phyloP scores from a whole-genome alignment of 2,888 invertebrate species.

The Dioctria rufipes region DNA sequence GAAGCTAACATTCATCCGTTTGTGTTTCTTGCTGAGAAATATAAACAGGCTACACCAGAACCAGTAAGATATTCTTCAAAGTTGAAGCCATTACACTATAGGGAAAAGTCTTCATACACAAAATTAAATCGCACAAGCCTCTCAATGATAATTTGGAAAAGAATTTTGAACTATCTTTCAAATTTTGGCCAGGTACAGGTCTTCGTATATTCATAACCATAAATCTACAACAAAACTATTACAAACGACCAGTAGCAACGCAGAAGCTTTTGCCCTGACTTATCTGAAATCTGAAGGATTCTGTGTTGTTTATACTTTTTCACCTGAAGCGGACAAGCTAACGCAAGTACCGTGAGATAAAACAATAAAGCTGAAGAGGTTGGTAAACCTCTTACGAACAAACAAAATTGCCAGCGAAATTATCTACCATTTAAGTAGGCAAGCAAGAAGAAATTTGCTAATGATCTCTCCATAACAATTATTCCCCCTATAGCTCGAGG shows the following conservation, averaged over 20 bases:
- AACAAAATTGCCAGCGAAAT: conserved; percentile 65
- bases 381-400: conserved; percentile 55
- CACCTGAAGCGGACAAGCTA: conserved; percentile 61
- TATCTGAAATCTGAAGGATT: conserved; percentile 65
- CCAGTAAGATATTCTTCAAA: no score
- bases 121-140: conserved; percentile 6
- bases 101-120: conserved; percentile 22
- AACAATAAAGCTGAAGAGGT: conserved; percentile 60
- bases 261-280: conserved; percentile 66
- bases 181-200: conserved; percentile 57
- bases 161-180: conserved; percentile 57
- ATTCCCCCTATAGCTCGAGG: conserved; percentile 67
- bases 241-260: no score
- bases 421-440: conserved; percentile 64
- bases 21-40: no score
- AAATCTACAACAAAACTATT: conserved; percentile 66
- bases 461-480: conserved; percentile 68
- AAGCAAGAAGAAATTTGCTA: conserved; percentile 60
- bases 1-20: no score
- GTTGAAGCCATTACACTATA: conserved; percentile 44
- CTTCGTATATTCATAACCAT: conserved; percentile 66
- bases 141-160: conserved; percentile 38
- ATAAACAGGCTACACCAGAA: no score
- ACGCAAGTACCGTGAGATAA: conserved; percentile 63
- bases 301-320: conserved; percentile 64